These are phyloP conservation scores for Phaenicophaeus curvirostris DNA, from an alignment of 2,797 vertebrate species.

Conservation along the genomic window DNA sequence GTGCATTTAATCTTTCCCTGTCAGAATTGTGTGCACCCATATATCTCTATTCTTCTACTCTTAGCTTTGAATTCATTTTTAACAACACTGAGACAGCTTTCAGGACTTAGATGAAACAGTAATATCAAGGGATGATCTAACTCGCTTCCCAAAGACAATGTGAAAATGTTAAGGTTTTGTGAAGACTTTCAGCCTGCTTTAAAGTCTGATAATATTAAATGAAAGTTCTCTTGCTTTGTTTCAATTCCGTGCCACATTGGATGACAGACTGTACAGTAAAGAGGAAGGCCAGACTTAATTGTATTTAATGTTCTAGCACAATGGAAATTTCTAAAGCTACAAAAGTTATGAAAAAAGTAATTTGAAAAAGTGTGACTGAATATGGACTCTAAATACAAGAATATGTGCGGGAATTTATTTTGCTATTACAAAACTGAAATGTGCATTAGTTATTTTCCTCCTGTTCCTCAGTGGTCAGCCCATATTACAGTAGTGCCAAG, in stretches of 20 bases:
- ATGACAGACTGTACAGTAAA: neutral
- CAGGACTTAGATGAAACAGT: neutral
- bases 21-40: neutral
- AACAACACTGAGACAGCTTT: neutral
- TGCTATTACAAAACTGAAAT: neutral
- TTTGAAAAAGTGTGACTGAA: neutral
- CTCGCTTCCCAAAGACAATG: neutral
- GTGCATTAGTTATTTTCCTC: neutral
- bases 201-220: neutral
- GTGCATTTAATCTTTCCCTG: neutral
- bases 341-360: neutral
- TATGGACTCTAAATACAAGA: neutral
- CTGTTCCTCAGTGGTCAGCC: neutral
- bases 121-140: neutral
- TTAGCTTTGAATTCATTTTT: neutral
- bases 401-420: neutral
- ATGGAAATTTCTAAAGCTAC: neutral
- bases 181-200: neutral
- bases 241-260: accelerated
- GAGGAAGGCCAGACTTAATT: neutral
- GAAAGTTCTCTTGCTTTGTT: neutral
- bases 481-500: neutral
- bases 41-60: neutral
- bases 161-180: neutral
- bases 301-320: neutral